These are phyloP conservation scores for Esperia sulphurella DNA, from an alignment of 2,888 invertebrate species.

Conservation along the genomic window DNA sequence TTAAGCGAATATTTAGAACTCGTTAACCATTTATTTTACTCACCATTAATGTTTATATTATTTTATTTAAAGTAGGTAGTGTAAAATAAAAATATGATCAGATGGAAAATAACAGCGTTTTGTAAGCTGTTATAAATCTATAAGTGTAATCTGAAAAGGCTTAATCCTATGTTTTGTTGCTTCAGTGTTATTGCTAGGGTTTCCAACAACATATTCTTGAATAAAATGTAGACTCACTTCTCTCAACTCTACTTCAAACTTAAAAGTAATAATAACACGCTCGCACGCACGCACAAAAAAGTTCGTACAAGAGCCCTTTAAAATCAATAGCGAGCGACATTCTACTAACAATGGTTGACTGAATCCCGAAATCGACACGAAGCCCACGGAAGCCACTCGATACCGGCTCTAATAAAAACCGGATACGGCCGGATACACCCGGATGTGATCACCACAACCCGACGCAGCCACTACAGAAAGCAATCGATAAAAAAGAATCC, in stretches of 20 bases:
- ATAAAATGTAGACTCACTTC: too few species aligned
- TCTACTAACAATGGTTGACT: slow-evolving; percentile 32
- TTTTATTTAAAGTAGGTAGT: neutral
- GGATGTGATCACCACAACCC: slow-evolving; percentile 57
- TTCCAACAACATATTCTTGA: too few species aligned
- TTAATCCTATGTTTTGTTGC: too few species aligned
- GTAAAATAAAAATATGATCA: too few species aligned
- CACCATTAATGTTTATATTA: neutral
- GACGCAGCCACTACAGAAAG: slow-evolving; percentile 35
- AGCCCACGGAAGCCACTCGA: slow-evolving; percentile 67
- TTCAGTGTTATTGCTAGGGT: too few species aligned
- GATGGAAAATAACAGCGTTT: too few species aligned
- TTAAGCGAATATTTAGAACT: neutral
- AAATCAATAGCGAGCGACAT: slow-evolving; percentile 4
- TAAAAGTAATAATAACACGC: too few species aligned
- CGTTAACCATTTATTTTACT: neutral
- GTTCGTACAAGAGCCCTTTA: neutral
- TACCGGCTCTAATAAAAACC: slow-evolving; percentile 68
- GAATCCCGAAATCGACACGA: slow-evolving; percentile 53
- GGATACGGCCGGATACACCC: slow-evolving; percentile 52
- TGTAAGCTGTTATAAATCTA: too few species aligned
- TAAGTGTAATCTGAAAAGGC: too few species aligned
- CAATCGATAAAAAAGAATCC: slow-evolving; percentile 38
- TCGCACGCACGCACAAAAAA: too few species aligned
- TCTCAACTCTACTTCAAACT: too few species aligned